Percentiles rank a stretch among this genome's conserved stretches.
Evolutionary conservation across 2,113 vertebrate species (phyloP).

Genomic region (Seriola dumerili): DNA sequence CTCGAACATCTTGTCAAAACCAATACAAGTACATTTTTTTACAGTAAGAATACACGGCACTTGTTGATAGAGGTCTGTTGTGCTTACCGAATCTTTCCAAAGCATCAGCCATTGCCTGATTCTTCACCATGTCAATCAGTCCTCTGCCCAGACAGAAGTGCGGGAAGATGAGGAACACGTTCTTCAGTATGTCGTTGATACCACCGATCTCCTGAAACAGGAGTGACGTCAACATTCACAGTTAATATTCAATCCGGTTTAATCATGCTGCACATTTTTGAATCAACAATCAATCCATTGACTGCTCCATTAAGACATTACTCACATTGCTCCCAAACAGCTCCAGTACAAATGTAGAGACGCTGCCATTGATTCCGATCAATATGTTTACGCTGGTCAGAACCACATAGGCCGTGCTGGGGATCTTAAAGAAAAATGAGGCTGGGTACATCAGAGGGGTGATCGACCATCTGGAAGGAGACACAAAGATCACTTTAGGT

Average conservation of each 20-base stretch:
- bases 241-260: not conserved
- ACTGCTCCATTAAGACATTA: not conserved
- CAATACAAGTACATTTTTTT: not conserved
- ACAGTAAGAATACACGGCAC: not conserved
- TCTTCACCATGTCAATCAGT: constrained; percentile 99
- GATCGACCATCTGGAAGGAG: constrained; percentile 93
- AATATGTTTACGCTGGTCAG: constrained; percentile 98
- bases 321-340: constrained; percentile 95
- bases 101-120: constrained; percentile 98
- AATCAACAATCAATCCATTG: not conserved
- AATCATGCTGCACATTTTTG: not conserved
- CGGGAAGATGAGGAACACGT: constrained; percentile 98
- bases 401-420: constrained; percentile 97
- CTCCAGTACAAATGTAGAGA: constrained; percentile 97
- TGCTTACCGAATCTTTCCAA: constrained; percentile 95
- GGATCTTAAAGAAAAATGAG: constrained; percentile 98
- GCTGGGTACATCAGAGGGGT: constrained; percentile 99
- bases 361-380: constrained; percentile 97
- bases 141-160: constrained; percentile 98
- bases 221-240: not conserved
- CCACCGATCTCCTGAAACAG: constrained; percentile 91
- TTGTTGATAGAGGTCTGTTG: not conserved
- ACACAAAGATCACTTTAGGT: constrained; percentile 7
- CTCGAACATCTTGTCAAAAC: not conserved
- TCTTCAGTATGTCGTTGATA: constrained; percentile 97